These are phyloP conservation scores for Orthosia incerta DNA, from an alignment of 2,888 invertebrate species.

Conservation along the genomic window DNA sequence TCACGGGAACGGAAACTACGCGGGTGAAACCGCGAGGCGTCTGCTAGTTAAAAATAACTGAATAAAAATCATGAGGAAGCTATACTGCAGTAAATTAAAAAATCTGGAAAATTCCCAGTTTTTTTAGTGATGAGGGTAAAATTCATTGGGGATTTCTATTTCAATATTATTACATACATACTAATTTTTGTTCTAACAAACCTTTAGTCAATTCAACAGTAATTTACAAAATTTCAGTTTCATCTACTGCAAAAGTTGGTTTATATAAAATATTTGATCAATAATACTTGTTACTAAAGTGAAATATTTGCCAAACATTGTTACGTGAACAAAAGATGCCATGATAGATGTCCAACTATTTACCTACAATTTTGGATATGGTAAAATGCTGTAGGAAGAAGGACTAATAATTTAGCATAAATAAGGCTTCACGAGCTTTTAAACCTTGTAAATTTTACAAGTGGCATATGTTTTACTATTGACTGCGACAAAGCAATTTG, in stretches of 20 bases:
- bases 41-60: too few relatives aligned
- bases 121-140: neutral
- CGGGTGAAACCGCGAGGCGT: too few relatives aligned
- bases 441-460: neutral
- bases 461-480: neutral
- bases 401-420: neutral
- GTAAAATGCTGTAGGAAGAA: neutral
- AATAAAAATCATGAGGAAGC: neutral
- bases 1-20: too few relatives aligned
- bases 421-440: neutral
- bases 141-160: neutral
- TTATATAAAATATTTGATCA: constrained; percentile 35
- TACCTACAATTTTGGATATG: neutral
- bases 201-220: neutral
- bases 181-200: neutral
- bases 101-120: too few relatives aligned
- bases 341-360: neutral
- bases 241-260: neutral
- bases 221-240: neutral
- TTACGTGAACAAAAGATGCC: neutral
- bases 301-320: constrained; percentile 2
- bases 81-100: neutral
- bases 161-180: neutral
- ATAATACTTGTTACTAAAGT: constrained; percentile 22
- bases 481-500: constrained; percentile 14